Conservation (phyloP, 1,140 invertebrate species). For the Anastrepha obliqua region DNA sequence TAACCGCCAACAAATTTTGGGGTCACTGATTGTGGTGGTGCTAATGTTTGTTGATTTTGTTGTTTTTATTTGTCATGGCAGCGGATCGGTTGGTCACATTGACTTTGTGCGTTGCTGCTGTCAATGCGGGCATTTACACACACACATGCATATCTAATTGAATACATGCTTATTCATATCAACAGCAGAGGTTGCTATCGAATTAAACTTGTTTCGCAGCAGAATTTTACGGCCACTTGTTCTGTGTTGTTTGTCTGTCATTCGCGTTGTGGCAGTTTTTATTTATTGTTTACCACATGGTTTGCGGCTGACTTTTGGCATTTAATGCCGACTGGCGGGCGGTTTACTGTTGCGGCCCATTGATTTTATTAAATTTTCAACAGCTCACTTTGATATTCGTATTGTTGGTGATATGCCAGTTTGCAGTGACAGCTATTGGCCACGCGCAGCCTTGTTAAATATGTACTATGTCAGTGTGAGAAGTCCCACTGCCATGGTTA, state of each 20-base stretch:
- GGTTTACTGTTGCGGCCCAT: constrained; percentile 22
- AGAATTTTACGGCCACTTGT: constrained; percentile 1
- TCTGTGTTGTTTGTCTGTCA: constrained; percentile 28
- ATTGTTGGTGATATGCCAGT: neutral
- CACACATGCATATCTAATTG: no score
- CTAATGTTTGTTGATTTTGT: neutral
- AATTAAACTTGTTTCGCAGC: constrained; percentile 10
- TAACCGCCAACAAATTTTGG: neutral
- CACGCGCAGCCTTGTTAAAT: neutral
- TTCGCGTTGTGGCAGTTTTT: neutral
- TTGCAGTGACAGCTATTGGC: neutral
- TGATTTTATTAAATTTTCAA: constrained; percentile 51
- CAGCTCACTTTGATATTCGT: neutral
- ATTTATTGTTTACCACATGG: constrained; percentile 21
- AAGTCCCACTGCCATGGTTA: constrained; percentile 14
- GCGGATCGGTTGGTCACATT: constrained; percentile 4
- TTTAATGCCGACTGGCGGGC: constrained; percentile 12
- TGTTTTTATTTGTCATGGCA: neutral
- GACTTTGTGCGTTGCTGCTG: neutral
- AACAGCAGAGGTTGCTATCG: neutral
- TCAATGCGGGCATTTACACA: neutral
- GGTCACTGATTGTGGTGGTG: neutral
- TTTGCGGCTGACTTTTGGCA: constrained; percentile 33
- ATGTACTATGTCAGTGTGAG: neutral
- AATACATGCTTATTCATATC: neutral